Conservation (phyloP, 2,888 invertebrate species). For the Meandrusa payeni region DNA sequence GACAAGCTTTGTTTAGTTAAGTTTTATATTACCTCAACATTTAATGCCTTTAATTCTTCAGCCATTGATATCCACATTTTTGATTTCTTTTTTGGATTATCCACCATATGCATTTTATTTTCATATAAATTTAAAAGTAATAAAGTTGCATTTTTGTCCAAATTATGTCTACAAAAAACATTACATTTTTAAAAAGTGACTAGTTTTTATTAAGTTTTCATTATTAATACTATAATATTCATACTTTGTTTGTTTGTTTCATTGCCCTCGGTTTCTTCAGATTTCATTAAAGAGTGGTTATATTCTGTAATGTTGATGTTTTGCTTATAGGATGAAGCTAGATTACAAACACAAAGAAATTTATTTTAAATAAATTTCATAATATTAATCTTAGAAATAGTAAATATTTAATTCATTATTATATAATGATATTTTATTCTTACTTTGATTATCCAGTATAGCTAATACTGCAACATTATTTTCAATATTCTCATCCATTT, state of each 20-base stretch:
- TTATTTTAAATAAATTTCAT: no score
- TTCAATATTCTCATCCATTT: constrained; percentile 58
- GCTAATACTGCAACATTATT: constrained; percentile 57
- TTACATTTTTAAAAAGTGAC: not conserved
- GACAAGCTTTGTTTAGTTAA: not conserved
- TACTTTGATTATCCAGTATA: constrained; percentile 54
- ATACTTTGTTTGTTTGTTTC: constrained; percentile 58
- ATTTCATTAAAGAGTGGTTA: constrained; percentile 39
- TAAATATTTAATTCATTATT: not conserved
- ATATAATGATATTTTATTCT: constrained; percentile 31
- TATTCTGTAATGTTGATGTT: constrained; percentile 43
- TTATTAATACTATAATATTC: constrained; percentile 27
- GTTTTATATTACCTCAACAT: constrained; percentile 44
- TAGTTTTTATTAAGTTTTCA: not conserved
- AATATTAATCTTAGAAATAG: not conserved
- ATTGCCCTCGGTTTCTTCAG: constrained; percentile 46
- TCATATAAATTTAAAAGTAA: constrained; percentile 57
- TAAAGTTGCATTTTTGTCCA: constrained; percentile 60
- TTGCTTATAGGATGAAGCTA: constrained; percentile 46
- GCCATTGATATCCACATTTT: constrained; percentile 63
- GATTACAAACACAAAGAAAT: no score
- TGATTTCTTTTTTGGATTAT: constrained; percentile 63
- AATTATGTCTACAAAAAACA: constrained; percentile 43
- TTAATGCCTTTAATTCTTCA: constrained; percentile 53
- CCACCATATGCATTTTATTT: constrained; percentile 58